These are phyloP conservation scores for Leptinotarsa tumamoca DNA, from an alignment of 2,888 invertebrate genomes.

Conservation along the genomic window DNA sequence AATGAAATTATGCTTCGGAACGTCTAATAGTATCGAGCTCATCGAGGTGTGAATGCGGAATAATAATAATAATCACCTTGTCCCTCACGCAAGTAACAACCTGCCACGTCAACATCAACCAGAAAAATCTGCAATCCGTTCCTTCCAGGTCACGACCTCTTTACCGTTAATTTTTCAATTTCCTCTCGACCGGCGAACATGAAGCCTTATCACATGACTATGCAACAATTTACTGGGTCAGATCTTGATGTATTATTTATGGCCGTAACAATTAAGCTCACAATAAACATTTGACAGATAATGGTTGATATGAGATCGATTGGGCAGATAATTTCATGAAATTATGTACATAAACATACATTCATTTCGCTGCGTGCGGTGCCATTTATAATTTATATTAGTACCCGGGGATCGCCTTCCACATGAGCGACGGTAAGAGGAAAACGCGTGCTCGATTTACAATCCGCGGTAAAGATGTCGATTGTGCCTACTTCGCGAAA, in stretches of 20 bases:
- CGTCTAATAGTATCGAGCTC: background rate
- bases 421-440: background rate
- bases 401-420: slow-evolving; percentile 27
- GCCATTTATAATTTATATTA: slow-evolving; percentile 32
- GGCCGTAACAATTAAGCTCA: slow-evolving; percentile 32
- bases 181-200: slow-evolving; percentile 13
- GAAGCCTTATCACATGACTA: slow-evolving; percentile 25
- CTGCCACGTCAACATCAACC: background rate
- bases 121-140: background rate
- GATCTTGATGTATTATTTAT: slow-evolving; percentile 36
- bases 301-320: slow-evolving; percentile 38
- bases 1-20: background rate
- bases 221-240: slow-evolving; percentile 37
- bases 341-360: slow-evolving; percentile 38
- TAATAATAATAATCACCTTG: slow-evolving; percentile 2
- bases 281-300: slow-evolving; percentile 37
- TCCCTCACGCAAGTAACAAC: background rate
- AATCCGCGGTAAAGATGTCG: slow-evolving; percentile 7
- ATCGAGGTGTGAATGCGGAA: slow-evolving; percentile 4
- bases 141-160: slow-evolving; percentile 15
- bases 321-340: slow-evolving; percentile 33
- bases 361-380: slow-evolving; percentile 31
- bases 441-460: slow-evolving; percentile 17
- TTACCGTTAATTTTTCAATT: slow-evolving; percentile 21
- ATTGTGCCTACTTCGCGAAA: slow-evolving; percentile 6